Evolutionary conservation across 2,797 vertebrate species (phyloP), one percentile per base, ranked within the genome.

Genomic region (Cetoscarus ocellatus): DNA sequence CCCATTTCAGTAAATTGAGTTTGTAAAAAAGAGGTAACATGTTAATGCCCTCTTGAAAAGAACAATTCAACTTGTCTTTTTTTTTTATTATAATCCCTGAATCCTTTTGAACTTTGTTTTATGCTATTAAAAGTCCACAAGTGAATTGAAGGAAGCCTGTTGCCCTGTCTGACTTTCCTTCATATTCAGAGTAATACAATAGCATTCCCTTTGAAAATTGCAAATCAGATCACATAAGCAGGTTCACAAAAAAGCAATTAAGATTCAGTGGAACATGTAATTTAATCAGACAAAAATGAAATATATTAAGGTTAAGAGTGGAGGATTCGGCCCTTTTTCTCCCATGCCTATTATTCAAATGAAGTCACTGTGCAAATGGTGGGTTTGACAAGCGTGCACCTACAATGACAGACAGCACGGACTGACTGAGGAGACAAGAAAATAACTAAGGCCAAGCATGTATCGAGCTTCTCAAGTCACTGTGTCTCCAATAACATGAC

Each of bases 241-340:
- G 89, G 84, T 92, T 92, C 86, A 83, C 85, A 84, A 88, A 95
- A 94, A 95, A 92, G 93, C 95, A 96, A 96, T 96, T 95, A 95
- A 93, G 91, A 94, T 93, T 94, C 94, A 95, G 84, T 95, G 93
- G 95, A 93, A 96, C 94, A 94, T 95, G 92, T 95, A 94, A 95
- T 96, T 96, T 95, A 95, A 96, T 95, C 93, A 94, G 87, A 86
- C 83, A 88, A 92, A 93, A 84, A 92, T 73, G 79, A 94, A 94
- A 94, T 88, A 89, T 92, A 94, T 92, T 92, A 94, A 94, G 81
- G 84, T 83, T 83, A 90, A 86, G 76, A 88, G 78, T 83, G 80
- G 71, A 86, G 69, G 74, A 76, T 82, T 86, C 77, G 80, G 73
- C 53, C 61, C 51, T 61, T 85, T 84, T 79, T 82, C 77, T 82